A percentile compares a stretch with the other conserved stretches of the same genome.
Evolutionary conservation across 2,888 invertebrate genomes (phyloP).

Genomic region (Allygus modestus): DNA sequence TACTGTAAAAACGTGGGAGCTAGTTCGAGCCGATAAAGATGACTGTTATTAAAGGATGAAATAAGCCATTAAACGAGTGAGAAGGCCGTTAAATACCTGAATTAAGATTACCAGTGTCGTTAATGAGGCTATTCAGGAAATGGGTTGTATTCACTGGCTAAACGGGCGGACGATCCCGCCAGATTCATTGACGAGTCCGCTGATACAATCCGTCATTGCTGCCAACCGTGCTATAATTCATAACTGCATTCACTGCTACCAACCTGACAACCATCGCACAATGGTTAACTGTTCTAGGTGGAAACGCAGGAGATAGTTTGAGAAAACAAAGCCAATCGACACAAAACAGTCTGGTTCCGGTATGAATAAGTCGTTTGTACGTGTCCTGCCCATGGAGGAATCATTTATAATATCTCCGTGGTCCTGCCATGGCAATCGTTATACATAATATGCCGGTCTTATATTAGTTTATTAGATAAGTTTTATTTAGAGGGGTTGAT

Average conservation of each 20-base stretch:
- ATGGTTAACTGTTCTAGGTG: too few species aligned
- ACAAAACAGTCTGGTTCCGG: too few species aligned
- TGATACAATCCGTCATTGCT: neutral
- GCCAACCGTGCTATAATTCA: neutral
- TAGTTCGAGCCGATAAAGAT: slow-evolving; percentile 13
- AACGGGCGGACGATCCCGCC: slow-evolving; percentile 16
- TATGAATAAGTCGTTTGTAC: too few species aligned
- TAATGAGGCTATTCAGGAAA: slow-evolving; percentile 33
- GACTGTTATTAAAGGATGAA: slow-evolving; percentile 27
- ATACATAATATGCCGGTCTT: too few species aligned
- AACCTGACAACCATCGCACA: neutral
- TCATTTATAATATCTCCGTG: too few species aligned
- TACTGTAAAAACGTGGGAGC: slow-evolving; percentile 38
- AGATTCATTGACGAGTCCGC: neutral
- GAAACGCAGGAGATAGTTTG: too few species aligned
- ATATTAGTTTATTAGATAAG: too few species aligned
- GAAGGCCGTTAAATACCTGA: slow-evolving; percentile 5
- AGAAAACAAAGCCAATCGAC: too few species aligned
- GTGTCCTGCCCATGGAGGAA: too few species aligned
- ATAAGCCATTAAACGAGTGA: slow-evolving; percentile 27
- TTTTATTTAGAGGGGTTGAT: too few species aligned
- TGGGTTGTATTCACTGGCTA: slow-evolving; percentile 7
- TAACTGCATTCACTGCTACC: neutral
- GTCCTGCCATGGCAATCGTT: too few species aligned
- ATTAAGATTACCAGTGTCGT: slow-evolving; percentile 22